These are phyloP conservation scores for Poecile atricapillus DNA, from an alignment of 2,113 vertebrate genomes.

Conservation along the genomic window DNA sequence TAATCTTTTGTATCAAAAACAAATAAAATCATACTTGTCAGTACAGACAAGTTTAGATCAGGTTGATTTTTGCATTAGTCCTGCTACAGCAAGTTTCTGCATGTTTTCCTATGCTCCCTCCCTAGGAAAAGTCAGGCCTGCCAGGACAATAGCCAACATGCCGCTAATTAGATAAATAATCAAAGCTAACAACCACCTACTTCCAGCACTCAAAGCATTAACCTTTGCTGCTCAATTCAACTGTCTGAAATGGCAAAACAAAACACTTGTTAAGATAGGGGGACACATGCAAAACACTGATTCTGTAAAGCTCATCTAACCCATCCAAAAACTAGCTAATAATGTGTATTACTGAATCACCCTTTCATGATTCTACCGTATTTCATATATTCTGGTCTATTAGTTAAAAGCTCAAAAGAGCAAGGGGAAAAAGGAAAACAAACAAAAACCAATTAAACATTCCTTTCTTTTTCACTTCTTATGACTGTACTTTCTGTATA, in stretches of 20 bases:
- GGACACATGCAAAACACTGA: conserved; percentile 12
- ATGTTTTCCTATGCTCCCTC: conserved; percentile 10
- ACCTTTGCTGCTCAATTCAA: conserved; percentile 50
- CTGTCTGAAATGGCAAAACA: conserved; percentile 40
- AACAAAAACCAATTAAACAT: neutral
- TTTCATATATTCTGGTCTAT: neutral
- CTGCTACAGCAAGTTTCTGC: conserved; percentile 65
- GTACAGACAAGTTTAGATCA: conserved; percentile 14
- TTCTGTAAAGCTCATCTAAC: neutral
- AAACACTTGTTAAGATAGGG: neutral
- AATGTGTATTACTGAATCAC: neutral
- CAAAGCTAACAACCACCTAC: conserved; percentile 65
- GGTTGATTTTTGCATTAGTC: conserved; percentile 51
- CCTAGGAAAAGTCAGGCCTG: conserved; percentile 11
- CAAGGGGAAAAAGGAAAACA: neutral
- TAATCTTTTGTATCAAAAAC: conserved; percentile 45
- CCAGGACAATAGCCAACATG: conserved; percentile 57
- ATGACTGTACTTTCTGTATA: neutral
- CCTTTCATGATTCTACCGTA: neutral
- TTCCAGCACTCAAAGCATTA: conserved; percentile 43
- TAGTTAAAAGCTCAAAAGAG: neutral
- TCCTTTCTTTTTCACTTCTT: neutral
- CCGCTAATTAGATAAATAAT: conserved; percentile 59
- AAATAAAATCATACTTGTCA: conserved; percentile 37
- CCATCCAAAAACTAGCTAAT: neutral